A percentile compares a stretch with the other conserved stretches of the same genome.
Evolutionary conservation across 2,797 vertebrate genomes (phyloP).

Genomic region (Gadopsis bispinosus): DNA sequence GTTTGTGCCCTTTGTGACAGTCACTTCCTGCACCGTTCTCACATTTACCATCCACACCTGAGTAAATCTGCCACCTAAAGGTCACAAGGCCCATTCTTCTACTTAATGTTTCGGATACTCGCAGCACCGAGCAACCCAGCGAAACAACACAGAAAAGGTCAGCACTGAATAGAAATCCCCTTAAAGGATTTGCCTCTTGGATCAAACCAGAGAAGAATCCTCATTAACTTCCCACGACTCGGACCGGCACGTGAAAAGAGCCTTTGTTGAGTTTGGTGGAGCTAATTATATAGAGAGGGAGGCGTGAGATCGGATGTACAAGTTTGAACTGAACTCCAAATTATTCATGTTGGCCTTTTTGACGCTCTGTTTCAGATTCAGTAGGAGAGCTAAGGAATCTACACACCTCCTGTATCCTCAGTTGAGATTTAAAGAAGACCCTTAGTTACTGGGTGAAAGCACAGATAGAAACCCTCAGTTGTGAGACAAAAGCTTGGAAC

Average conservation of each 20-base stretch:
- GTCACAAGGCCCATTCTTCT: slow-evolving; percentile 19
- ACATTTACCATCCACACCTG: slow-evolving; percentile 56
- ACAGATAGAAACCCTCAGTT: neutral
- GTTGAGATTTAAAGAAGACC: neutral
- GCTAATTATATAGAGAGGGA: slow-evolving; percentile 34
- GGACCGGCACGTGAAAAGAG: neutral
- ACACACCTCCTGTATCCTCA: neutral
- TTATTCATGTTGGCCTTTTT: slow-evolving; percentile 16
- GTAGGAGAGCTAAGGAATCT: neutral
- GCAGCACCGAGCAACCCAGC: neutral
- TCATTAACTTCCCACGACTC: slow-evolving; percentile 41
- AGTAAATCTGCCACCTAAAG: slow-evolving; percentile 50
- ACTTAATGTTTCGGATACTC: slow-evolving; percentile 24
- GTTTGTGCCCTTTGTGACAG: slow-evolving; percentile 41
- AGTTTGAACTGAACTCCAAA: neutral
- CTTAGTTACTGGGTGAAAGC: slow-evolving; percentile 14
- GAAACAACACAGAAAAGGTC: slow-evolving; percentile 53
- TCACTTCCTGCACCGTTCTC: slow-evolving; percentile 6
- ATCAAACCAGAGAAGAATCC: neutral
- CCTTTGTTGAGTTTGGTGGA: slow-evolving; percentile 18
- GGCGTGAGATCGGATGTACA: slow-evolving; percentile 40
- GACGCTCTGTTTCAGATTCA: slow-evolving; percentile 12
- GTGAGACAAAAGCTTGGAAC: neutral
- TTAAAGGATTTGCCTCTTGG: slow-evolving; percentile 4
- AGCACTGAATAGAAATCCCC: neutral